A percentile compares a stretch with the other conserved stretches of the same genome.
phyloP scores from a whole-genome alignment of 2,888 invertebrate genomes.

The Nowickia ferox region DNA sequence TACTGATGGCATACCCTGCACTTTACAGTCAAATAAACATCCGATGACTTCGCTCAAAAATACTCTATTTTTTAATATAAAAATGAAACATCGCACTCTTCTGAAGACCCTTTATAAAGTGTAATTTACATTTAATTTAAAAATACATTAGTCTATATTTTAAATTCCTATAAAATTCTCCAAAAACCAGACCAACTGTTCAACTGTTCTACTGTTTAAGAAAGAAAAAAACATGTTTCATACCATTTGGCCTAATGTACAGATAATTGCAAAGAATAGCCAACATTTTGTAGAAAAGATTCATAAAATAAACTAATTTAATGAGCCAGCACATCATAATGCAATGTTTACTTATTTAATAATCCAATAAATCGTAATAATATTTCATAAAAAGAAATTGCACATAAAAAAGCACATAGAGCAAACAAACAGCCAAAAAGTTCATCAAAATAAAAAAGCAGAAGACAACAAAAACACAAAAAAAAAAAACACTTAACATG shows the following conservation, averaged over 20 bases:
- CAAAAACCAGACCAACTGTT: background rate
- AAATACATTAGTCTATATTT: no score
- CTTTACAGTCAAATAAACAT: no score
- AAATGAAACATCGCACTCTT: no score
- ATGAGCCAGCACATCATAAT: constrained; percentile 19
- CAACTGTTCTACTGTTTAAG: background rate
- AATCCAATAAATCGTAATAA: constrained; percentile 35
- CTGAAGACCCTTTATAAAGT: no score
- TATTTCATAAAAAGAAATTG: background rate
- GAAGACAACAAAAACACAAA: background rate
- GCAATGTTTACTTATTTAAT: constrained; percentile 29
- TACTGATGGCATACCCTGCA: no score
- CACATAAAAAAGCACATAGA: background rate
- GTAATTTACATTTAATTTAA: no score
- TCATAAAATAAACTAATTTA: constrained; percentile 9
- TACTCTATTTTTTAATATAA: no score
- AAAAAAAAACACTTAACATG: constrained; percentile 13
- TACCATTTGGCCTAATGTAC: background rate
- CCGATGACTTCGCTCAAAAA: no score
- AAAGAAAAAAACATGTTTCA: background rate
- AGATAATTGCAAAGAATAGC: background rate
- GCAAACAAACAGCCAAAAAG: background rate
- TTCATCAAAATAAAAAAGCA: background rate
- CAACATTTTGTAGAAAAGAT: background rate
- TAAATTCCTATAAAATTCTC: no score